Evolutionary conservation across 2,797 vertebrate genomes (phyloP).

Genomic region (Enoplosus armatus): DNA sequence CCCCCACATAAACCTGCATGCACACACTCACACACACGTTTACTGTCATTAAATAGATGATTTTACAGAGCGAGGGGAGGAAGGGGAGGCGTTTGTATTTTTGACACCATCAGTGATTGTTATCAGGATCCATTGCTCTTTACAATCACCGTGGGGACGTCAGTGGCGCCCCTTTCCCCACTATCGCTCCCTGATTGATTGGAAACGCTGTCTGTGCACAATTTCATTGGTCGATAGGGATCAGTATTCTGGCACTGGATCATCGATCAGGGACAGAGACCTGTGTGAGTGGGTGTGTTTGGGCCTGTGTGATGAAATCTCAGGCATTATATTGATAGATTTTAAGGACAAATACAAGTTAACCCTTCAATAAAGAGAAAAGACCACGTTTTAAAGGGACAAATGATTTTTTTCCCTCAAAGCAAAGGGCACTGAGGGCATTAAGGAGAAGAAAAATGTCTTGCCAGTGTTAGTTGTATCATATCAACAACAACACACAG

Average conservation of each 20-base stretch:
- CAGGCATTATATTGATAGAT: constrained; percentile 53
- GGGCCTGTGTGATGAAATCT: constrained; percentile 57
- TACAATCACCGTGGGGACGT: constrained; percentile 64
- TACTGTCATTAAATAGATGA: constrained; percentile 79
- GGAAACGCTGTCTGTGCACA: constrained; percentile 72
- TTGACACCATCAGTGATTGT: constrained; percentile 77
- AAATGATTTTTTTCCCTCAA: not conserved
- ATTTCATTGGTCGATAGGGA: constrained; percentile 81
- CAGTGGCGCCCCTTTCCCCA: constrained; percentile 58
- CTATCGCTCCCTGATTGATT: constrained; percentile 74
- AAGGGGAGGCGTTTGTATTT: constrained; percentile 66
- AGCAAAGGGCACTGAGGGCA: constrained; percentile 19
- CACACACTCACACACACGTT: constrained; percentile 57
- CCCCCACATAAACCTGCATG: constrained; percentile 51
- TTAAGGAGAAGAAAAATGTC: constrained; percentile 3
- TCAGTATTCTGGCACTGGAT: constrained; percentile 71
- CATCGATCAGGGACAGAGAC: constrained; percentile 67
- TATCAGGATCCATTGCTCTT: constrained; percentile 77
- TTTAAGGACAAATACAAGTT: constrained; percentile 47
- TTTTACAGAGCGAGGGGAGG: constrained; percentile 66
- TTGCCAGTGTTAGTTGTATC: constrained; percentile 38
- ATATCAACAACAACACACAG: constrained; percentile 48
- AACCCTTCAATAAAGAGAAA: constrained; percentile 37
- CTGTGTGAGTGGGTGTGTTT: constrained; percentile 44
- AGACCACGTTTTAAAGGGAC: constrained; percentile 17